These are phyloP conservation scores for Yponomeuta malinellus DNA, from an alignment of 2,888 invertebrate species.

Conservation along the genomic window DNA sequence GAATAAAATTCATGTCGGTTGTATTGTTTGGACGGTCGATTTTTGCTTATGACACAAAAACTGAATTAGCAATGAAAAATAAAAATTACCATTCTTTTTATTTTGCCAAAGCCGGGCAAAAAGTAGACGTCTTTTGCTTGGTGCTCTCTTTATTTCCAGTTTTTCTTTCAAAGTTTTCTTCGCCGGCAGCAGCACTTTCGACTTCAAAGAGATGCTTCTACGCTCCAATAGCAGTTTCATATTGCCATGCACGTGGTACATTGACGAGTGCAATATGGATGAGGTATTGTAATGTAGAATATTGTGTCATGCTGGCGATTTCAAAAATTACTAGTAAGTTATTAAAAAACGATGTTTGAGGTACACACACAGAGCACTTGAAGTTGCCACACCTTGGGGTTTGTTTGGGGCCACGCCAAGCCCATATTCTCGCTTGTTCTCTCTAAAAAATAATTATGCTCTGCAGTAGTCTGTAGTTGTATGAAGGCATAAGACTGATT, in stretches of 20 bases:
- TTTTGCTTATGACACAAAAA: too few species aligned
- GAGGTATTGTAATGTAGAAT: not conserved
- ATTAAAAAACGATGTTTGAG: too few species aligned
- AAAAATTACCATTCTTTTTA: not conserved
- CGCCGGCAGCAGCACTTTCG: slow-evolving; percentile 30
- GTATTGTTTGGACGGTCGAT: too few species aligned
- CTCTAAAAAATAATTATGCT: too few species aligned
- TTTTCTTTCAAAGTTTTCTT: slow-evolving; percentile 29
- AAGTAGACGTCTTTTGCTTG: slow-evolving; percentile 28
- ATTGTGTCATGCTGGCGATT: not conserved
- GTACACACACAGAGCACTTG: too few species aligned
- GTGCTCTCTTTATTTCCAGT: slow-evolving; percentile 16
- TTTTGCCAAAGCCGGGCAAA: not conserved
- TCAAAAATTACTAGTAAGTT: too few species aligned
- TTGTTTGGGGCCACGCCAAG: too few species aligned
- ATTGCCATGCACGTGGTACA: slow-evolving; percentile 18
- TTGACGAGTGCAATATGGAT: not conserved
- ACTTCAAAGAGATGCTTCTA: slow-evolving; percentile 34
- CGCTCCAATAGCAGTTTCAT: slow-evolving; percentile 33
- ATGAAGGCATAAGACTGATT: too few species aligned
- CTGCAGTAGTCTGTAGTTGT: too few species aligned
- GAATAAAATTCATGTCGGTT: too few species aligned
- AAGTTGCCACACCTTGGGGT: too few species aligned
- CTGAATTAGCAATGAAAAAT: not conserved
- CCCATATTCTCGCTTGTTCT: too few species aligned